Evolutionary conservation across 2,888 invertebrate species (phyloP).

Genomic region (Dryocosmus kuriphilus): DNA sequence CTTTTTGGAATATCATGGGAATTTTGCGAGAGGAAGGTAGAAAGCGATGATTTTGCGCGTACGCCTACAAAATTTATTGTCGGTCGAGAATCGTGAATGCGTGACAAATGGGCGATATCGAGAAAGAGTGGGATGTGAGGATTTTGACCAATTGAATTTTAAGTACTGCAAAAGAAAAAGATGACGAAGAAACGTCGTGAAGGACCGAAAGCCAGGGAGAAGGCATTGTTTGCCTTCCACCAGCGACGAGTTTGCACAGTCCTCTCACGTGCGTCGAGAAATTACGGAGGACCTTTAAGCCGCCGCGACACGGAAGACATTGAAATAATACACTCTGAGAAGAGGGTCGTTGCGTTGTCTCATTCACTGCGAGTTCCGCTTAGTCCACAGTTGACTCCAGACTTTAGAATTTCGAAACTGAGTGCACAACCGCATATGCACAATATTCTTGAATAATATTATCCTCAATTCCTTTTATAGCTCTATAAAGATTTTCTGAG

Average conservation of each 20-base stretch:
- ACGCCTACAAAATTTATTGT: conserved; percentile 25
- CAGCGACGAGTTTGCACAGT: conserved; percentile 64
- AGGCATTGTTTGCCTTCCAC: conserved; percentile 49
- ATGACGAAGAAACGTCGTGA: conserved; percentile 40
- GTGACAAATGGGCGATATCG: conserved; percentile 47
- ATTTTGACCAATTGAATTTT: conserved; percentile 55
- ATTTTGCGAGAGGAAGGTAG: neutral
- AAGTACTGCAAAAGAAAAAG: conserved; percentile 52
- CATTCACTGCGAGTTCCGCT: conserved; percentile 7
- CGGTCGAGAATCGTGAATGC: conserved; percentile 25
- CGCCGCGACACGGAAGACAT: conserved; percentile 58
- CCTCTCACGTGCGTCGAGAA: conserved; percentile 72
- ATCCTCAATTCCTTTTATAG: too few species aligned
- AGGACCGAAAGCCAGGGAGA: conserved; percentile 24
- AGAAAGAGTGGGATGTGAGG: conserved; percentile 18
- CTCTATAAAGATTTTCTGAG: too few species aligned
- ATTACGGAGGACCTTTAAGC: conserved; percentile 63
- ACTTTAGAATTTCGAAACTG: neutral
- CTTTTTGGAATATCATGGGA: neutral
- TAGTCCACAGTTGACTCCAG: neutral
- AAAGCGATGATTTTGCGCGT: conserved; percentile 32
- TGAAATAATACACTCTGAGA: conserved; percentile 53
- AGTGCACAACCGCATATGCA: conserved; percentile 6
- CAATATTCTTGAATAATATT: neutral
- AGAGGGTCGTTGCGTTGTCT: conserved; percentile 38